Evolutionary conservation across 2,888 invertebrate species (phyloP).

Genomic region (Pycnomerus fuliginosus): DNA sequence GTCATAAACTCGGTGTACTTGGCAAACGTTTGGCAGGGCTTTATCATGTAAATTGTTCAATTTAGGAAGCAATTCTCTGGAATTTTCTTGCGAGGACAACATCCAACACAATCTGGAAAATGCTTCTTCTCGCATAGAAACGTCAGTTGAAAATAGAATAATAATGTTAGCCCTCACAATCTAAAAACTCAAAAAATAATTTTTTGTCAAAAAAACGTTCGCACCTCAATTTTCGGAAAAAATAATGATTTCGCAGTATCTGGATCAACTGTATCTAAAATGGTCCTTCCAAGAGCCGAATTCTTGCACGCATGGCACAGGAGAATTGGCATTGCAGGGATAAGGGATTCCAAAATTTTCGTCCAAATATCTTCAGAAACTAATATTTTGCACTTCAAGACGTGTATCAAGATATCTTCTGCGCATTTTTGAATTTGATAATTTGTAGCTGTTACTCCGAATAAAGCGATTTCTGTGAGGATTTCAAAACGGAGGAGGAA

Average conservation of each 20-base stretch:
- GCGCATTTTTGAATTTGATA: constrained; percentile 61
- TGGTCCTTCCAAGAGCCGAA: constrained; percentile 58
- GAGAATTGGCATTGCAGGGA: constrained; percentile 62
- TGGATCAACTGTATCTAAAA: constrained; percentile 64
- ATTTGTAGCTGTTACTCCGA: constrained; percentile 61
- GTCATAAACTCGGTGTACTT: constrained; percentile 46
- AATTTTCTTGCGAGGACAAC: constrained; percentile 52
- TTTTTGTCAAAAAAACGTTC: neutral
- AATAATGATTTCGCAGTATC: constrained; percentile 63
- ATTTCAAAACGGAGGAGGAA: constrained; percentile 61
- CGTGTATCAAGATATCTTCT: constrained; percentile 62
- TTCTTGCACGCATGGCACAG: constrained; percentile 60
- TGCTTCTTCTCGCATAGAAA: constrained; percentile 54
- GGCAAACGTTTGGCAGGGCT: constrained; percentile 52
- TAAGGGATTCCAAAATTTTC: constrained; percentile 58
- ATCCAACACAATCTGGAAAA: constrained; percentile 57
- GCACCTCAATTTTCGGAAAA: constrained; percentile 58
- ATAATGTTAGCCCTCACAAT: constrained; percentile 56
- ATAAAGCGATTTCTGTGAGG: constrained; percentile 64
- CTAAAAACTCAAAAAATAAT: constrained; percentile 35
- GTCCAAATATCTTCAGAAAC: constrained; percentile 65
- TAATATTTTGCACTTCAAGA: constrained; percentile 64
- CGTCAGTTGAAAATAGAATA: constrained; percentile 52
- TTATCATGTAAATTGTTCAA: constrained; percentile 54
- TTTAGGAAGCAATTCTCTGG: constrained; percentile 52